Percentiles rank a stretch among this genome's conserved stretches.
phyloP scores from a whole-genome alignment of 2,797 vertebrate species.

The Poecile montanus region DNA sequence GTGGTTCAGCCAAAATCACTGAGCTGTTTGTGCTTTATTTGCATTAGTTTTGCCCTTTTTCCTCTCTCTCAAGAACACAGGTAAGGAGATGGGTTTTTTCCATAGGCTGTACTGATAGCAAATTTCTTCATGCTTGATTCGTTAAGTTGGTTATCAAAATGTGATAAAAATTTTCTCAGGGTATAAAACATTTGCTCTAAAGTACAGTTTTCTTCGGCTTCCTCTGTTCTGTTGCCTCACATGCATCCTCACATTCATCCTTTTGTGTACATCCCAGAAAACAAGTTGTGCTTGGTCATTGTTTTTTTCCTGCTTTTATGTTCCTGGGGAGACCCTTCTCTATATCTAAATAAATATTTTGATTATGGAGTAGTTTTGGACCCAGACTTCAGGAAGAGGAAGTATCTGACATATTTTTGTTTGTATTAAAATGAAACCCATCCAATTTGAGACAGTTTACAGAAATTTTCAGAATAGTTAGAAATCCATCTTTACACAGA shows the following conservation, averaged over 20 bases:
- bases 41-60: not conserved
- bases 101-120: not conserved
- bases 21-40: not conserved
- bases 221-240: not conserved
- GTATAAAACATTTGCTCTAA: not conserved
- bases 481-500: slow-evolving; percentile 42
- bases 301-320: not conserved
- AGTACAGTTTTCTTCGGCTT: not conserved
- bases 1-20: not conserved
- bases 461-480: slow-evolving; percentile 27
- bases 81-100: not conserved
- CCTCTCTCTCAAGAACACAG: not conserved
- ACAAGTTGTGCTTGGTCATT: not conserved
- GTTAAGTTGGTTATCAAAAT: not conserved
- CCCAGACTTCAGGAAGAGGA: not conserved
- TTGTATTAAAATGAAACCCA: not conserved
- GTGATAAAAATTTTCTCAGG: not conserved
- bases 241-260: not conserved
- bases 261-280: not conserved
- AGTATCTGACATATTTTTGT: not conserved
- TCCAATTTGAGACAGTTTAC: not conserved
- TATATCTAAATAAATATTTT: not conserved
- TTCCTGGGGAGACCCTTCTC: not conserved
- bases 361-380: not conserved
- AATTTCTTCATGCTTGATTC: not conserved